Percentiles rank a stretch among this genome's conserved stretches.
phyloP scores from a whole-genome alignment of 2,113 vertebrate species.

The Clarias macrocephalus region DNA sequence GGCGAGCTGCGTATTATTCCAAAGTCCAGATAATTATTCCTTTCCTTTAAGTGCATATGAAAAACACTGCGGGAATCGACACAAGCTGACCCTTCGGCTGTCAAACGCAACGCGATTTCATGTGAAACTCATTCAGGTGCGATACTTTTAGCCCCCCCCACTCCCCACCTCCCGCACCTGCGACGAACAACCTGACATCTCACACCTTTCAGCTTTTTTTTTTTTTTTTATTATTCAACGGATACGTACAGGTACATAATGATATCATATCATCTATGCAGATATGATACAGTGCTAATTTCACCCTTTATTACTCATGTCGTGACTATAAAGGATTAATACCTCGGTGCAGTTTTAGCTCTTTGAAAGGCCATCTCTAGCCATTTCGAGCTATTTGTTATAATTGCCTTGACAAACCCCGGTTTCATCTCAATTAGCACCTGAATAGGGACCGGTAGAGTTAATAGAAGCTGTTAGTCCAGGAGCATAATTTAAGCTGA shows the following conservation, averaged over 20 bases:
- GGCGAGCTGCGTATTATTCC: not conserved
- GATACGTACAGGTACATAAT: conserved; percentile 75
- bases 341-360: conserved; percentile 83
- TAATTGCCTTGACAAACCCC: conserved; percentile 95
- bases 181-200: conserved; percentile 78
- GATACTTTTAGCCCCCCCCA: not conserved
- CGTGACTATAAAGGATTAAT: conserved; percentile 90
- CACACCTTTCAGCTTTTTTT: conserved; percentile 86
- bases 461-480: conserved; percentile 89
- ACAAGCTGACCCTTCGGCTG: not conserved
- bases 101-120: not conserved
- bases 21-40: conserved; percentile 20
- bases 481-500: conserved; percentile 69
- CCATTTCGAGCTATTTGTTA: conserved; percentile 94
- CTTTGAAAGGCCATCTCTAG: conserved; percentile 88
- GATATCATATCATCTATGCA: conserved; percentile 90
- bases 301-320: conserved; percentile 92
- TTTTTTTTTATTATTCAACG: conserved; percentile 65
- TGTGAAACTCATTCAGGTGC: conserved; percentile 66
- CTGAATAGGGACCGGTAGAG: conserved; percentile 86
- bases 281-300: conserved; percentile 90
- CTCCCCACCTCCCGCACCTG: too few species aligned
- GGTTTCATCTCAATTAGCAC: conserved; percentile 96
- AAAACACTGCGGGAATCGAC: not conserved
- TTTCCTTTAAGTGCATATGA: conserved; percentile 17